A percentile compares a stretch with the other conserved stretches of the same genome.
phyloP scores from a whole-genome alignment of 2,888 invertebrate genomes.

The Hetaerina titia region DNA sequence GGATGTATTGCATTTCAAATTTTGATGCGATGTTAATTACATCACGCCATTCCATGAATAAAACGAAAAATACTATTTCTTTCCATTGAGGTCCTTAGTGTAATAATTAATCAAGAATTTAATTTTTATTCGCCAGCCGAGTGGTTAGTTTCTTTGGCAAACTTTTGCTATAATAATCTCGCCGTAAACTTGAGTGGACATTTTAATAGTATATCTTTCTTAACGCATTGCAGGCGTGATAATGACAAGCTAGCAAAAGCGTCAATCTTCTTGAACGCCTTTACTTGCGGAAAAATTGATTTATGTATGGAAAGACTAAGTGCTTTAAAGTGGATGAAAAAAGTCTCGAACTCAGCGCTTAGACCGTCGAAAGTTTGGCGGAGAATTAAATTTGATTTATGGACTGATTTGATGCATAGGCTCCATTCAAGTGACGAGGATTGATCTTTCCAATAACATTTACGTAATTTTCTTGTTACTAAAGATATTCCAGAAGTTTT shows the following conservation, averaged over 20 bases:
- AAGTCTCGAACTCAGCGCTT: not conserved
- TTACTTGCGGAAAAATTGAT: not conserved
- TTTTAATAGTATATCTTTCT: not conserved
- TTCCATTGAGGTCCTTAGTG: no score
- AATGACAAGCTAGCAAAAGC: not conserved
- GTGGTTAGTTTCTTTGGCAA: no score
- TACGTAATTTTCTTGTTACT: not conserved
- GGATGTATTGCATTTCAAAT: no score
- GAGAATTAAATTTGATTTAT: conserved; percentile 25
- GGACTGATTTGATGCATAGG: not conserved
- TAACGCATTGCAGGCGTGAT: not conserved
- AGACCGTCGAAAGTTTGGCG: not conserved
- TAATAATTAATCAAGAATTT: no score
- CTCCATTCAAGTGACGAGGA: not conserved
- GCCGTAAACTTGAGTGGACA: not conserved
- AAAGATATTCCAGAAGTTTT: not conserved
- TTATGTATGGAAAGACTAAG: not conserved
- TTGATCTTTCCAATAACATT: not conserved
- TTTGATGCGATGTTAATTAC: no score
- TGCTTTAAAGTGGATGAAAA: conserved; percentile 11
- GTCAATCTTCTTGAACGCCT: not conserved
- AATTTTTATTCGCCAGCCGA: no score
- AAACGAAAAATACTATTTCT: no score
- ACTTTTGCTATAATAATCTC: no score
- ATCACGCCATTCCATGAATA: no score